Percentiles rank a stretch among this genome's conserved stretches.
Conservation (phyloP, 1,140 invertebrate genomes). For the Zaprionus gabonicus region DNA sequence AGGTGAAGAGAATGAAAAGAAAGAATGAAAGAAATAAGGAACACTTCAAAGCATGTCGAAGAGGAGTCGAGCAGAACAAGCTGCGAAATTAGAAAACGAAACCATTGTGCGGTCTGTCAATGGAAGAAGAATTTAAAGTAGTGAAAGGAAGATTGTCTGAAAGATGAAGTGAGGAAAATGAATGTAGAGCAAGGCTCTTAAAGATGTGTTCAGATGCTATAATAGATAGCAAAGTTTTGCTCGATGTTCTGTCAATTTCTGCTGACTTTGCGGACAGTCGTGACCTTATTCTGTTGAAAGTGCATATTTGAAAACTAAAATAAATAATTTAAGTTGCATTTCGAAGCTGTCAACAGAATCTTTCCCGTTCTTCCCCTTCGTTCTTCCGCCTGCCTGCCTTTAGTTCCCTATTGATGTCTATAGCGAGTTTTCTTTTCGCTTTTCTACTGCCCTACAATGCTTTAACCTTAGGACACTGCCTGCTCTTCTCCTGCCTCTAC, state of each 20-base stretch:
- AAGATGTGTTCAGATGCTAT: not conserved
- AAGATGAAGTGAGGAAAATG: not conserved
- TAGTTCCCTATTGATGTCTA: constrained; percentile 6
- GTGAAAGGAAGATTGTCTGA: not conserved
- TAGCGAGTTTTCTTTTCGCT: constrained; percentile 15
- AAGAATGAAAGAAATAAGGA: not conserved
- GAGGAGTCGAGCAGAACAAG: constrained; percentile 12
- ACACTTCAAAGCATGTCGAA: constrained; percentile 13
- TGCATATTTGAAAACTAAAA: not conserved
- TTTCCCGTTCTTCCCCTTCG: not conserved
- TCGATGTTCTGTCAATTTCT: not conserved
- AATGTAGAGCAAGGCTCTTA: not conserved
- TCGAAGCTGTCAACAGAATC: constrained; percentile 19
- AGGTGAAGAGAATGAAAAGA: constrained; percentile 3
- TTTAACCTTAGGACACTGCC: not conserved
- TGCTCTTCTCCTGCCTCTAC: not conserved
- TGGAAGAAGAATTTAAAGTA: not conserved
- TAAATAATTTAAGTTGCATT: constrained; percentile 12
- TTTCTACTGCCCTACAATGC: not conserved
- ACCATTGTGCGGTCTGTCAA: constrained; percentile 4
- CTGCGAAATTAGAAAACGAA: constrained; percentile 31
- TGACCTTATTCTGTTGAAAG: not conserved
- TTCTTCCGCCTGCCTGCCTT: not conserved
- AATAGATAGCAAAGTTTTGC: not conserved
- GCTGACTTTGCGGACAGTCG: not conserved